phyloP scores from a whole-genome alignment of 2,113 vertebrate genomes.

The Chaetodon trifascialis region DNA sequence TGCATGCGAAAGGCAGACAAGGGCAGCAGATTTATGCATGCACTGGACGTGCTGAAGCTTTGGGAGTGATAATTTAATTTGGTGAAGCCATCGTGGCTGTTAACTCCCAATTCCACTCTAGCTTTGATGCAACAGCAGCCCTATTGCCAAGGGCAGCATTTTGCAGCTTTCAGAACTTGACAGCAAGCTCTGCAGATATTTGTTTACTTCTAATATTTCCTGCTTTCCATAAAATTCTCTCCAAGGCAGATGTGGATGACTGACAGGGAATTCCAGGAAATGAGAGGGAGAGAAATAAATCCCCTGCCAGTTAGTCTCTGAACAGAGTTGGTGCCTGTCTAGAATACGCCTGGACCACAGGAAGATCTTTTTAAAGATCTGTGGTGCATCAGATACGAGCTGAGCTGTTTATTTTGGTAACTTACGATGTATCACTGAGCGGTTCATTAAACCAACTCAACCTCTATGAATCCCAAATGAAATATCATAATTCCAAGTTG shows the following conservation, averaged over 20 bases:
- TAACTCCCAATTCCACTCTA: constrained; percentile 7
- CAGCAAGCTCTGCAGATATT: constrained; percentile 15
- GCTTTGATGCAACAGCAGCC: constrained; percentile 40
- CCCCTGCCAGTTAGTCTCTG: constrained; percentile 6
- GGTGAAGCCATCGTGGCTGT: constrained; percentile 25
- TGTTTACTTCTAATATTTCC: constrained; percentile 36
- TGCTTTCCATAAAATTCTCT: constrained; percentile 26
- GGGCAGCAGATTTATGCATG: constrained; percentile 24
- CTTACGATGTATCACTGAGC: constrained; percentile 5
- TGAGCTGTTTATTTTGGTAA: constrained; percentile 68
- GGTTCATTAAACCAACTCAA: constrained; percentile 56
- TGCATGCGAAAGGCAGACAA: neutral
- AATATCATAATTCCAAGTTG: constrained; percentile 45
- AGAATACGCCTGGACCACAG: neutral
- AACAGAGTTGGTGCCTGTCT: constrained; percentile 7
- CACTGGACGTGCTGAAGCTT: constrained; percentile 44
- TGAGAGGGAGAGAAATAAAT: constrained; percentile 24
- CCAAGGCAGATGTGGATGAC: constrained; percentile 21
- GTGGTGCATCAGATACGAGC: constrained; percentile 5
- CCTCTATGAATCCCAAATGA: constrained; percentile 49
- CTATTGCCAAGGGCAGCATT: constrained; percentile 16
- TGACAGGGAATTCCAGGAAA: constrained; percentile 37
- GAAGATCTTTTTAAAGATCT: constrained; percentile 9
- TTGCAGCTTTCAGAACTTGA: constrained; percentile 34
- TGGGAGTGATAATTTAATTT: constrained; percentile 59